Evolutionary conservation across 2,888 invertebrate genomes (phyloP).

Genomic region (Erebia palarica): DNA sequence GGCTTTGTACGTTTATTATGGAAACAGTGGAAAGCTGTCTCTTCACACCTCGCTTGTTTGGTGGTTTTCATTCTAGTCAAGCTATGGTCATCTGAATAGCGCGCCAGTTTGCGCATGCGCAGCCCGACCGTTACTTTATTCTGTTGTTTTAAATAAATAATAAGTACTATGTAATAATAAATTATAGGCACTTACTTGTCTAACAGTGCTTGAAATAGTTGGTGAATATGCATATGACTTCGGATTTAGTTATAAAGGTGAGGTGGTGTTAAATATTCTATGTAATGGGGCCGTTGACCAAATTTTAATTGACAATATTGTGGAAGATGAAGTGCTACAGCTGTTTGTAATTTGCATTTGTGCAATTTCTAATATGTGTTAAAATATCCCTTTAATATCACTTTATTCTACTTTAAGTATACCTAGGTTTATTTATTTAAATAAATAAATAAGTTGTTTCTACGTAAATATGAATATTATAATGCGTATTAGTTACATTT

Average conservation of each 20-base stretch:
- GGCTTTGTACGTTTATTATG: conserved; percentile 27
- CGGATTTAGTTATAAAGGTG: conserved; percentile 37
- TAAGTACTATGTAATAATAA: not conserved
- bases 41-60: conserved; percentile 41
- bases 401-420: too few species aligned
- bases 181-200: not conserved
- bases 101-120: conserved; percentile 36
- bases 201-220: conserved; percentile 1
- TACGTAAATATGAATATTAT: too few species aligned
- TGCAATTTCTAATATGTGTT: too few species aligned
- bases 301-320: not conserved
- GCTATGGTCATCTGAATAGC: conserved; percentile 35
- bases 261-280: conserved; percentile 9
- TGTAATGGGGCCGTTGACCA: not conserved
- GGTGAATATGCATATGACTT: conserved; percentile 28
- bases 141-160: conserved; percentile 1
- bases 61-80: conserved; percentile 51
- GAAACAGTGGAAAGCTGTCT: conserved; percentile 38
- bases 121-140: conserved; percentile 28
- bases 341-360: too few species aligned
- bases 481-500: too few species aligned
- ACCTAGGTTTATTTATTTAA: too few species aligned
- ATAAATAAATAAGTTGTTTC: too few species aligned
- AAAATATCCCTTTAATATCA: too few species aligned
- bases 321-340: too few species aligned